Conservation (phyloP, 1,140 invertebrate genomes). For the Drosophila kohkoa region DNA sequence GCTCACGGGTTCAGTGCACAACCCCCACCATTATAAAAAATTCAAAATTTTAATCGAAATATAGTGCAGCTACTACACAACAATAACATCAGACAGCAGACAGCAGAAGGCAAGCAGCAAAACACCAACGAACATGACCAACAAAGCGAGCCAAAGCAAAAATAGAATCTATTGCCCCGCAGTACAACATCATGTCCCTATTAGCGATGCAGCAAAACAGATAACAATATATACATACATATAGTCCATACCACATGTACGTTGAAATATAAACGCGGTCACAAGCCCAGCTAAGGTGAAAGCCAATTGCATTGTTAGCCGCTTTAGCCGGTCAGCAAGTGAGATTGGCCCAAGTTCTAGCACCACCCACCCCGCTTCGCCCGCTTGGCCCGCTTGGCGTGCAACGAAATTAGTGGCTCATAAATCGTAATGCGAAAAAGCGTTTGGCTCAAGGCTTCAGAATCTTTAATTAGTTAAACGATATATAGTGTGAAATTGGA, state of each 20-base stretch:
- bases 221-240: constrained; percentile 32
- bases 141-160: constrained; percentile 32
- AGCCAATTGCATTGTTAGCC: constrained; percentile 54
- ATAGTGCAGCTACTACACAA: constrained; percentile 56
- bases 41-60: constrained; percentile 80
- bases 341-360: constrained; percentile 33
- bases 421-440: constrained; percentile 52
- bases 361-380: neutral
- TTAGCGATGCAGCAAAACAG: constrained; percentile 56
- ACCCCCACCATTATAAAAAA: constrained; percentile 72
- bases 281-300: constrained; percentile 17
- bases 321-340: constrained; percentile 27
- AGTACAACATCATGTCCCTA: constrained; percentile 38
- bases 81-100: constrained; percentile 27
- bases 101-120: neutral
- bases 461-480: constrained; percentile 1
- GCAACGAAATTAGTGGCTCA: constrained; percentile 29
- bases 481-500: neutral
- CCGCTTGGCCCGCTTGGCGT: neutral
- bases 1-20: constrained; percentile 46
- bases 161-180: constrained; percentile 58
- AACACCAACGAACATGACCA: constrained; percentile 19
- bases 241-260: constrained; percentile 17
- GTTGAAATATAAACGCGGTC: constrained; percentile 33
- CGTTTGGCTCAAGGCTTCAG: constrained; percentile 28